A percentile compares a stretch with the other conserved stretches of the same genome.
Evolutionary conservation across 2,113 vertebrate species (phyloP).

Genomic region (Pseudorectes ferrugineus): DNA sequence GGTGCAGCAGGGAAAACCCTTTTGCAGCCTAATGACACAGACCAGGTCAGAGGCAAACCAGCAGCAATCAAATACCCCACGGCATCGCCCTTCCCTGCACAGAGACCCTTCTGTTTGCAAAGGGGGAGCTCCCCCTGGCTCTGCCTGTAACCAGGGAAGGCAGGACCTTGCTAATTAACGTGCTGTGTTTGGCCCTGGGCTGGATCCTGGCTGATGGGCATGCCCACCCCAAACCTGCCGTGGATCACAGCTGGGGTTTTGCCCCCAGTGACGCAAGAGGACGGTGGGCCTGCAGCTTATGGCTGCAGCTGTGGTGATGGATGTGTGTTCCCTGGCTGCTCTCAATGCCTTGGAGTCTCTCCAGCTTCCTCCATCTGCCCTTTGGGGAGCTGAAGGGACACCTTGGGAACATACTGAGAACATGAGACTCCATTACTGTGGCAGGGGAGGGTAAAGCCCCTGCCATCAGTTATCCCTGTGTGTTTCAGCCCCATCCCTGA

Average conservation of each 20-base stretch:
- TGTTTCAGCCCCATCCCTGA: neutral
- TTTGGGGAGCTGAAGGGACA: neutral
- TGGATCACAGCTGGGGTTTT: neutral
- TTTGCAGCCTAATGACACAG: neutral
- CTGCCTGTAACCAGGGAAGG: neutral
- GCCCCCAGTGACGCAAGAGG: neutral
- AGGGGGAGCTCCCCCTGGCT: neutral
- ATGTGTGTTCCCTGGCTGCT: neutral
- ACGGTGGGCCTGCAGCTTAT: neutral
- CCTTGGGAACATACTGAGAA: neutral
- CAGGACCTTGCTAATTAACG: neutral
- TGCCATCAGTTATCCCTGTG: neutral
- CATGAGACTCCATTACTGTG: neutral
- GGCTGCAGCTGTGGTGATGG: neutral
- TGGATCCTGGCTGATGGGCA: neutral
- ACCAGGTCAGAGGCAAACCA: neutral
- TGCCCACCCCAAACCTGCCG: neutral
- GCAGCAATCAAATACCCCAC: neutral
- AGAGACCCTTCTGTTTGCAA: neutral
- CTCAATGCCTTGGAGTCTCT: neutral
- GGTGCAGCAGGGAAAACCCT: neutral
- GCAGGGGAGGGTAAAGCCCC: neutral
- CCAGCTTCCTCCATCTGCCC: neutral
- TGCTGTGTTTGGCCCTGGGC: neutral
- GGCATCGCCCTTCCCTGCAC: accelerated